Conservation (phyloP, 1,140 invertebrate species). For the Heliothis virescens region DNA sequence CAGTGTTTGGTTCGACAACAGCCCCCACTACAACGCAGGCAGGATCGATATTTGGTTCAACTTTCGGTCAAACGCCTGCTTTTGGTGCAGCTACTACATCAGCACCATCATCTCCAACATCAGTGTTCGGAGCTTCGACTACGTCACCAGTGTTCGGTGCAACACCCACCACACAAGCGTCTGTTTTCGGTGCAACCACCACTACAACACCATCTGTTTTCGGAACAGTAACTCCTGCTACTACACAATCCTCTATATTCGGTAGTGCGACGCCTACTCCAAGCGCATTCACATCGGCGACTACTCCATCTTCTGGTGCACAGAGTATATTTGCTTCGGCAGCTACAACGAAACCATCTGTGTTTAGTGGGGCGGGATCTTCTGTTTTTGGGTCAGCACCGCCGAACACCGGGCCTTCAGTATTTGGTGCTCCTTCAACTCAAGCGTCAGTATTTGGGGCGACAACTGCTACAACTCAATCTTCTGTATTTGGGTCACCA, state of each 20-base stretch:
- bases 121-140: conserved; percentile 53
- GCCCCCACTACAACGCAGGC: conserved; percentile 37
- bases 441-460: conserved; percentile 57
- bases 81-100: conserved; percentile 52
- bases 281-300: conserved; percentile 41
- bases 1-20: conserved; percentile 54
- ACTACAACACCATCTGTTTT: conserved; percentile 53
- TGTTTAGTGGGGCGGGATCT: conserved; percentile 10
- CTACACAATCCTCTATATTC: conserved; percentile 51
- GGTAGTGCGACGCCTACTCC: conserved; percentile 41
- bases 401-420: conserved; percentile 50
- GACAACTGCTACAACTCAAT: conserved; percentile 57
- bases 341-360: background rate
- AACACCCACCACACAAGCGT: conserved; percentile 49
- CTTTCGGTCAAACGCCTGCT: conserved; percentile 20
- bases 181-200: conserved; percentile 55
- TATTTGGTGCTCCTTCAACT: conserved; percentile 53
- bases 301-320: conserved; percentile 24
- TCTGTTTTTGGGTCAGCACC: conserved; percentile 56
- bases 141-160: conserved; percentile 42
- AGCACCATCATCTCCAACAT: conserved; percentile 33
- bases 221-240: conserved; percentile 37
- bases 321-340: conserved; percentile 21
- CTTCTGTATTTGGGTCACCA: conserved; percentile 57
- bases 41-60: conserved; percentile 23